Base-by-base conservation (phyloP, 2,797 vertebrate species). In the Gymnoscopelus microlampas region DNA sequence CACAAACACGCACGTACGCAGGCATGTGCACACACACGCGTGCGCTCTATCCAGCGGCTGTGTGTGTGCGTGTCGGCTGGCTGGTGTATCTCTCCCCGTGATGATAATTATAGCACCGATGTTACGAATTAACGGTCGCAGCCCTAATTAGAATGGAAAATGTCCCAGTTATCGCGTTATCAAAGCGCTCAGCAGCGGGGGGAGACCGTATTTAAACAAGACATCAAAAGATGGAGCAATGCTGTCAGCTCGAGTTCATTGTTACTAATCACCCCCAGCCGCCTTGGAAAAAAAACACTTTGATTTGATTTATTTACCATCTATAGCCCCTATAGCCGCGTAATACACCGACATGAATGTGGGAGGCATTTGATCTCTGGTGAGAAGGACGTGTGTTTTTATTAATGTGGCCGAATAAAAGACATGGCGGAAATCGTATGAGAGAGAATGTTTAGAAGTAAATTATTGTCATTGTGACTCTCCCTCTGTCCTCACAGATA, bases 71-170 rank as follows among this genome's bases (percentile, higher is more conserved):
- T 56, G 54, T 23, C 19, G 19, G 54, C 10, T 15, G 5, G 15
- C n/a, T 15, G 15, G 14, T 55, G 53, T 57, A 23, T 11, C 56
- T 11, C 56, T 44, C 58, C n/a, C 35, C 83, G 94, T 94, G 91
- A 95, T 95, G 95, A 95, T 96, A 97, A 97, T 97, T 96, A 97
- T 95, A 96, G 95, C 95, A 93, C 93, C 94, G 89, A 94, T 94
- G 93, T 94, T 35, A 35, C 94, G 95, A 96, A 96, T 96, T 96
- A 96, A 95, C 95, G 94, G 95, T 95, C 94, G 96, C 93, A 95
- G 94, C 94, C 92, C 95, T 97, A 97, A 97, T 97, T 97, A 96
- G 94, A 95, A 92, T 92, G 93, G 32, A 95, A 95, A 96, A 96
- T 95, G 95, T 95, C 95, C 96, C 96, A 95, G 96, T 97, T 97